Evolutionary conservation across 2,113 vertebrate species (phyloP).

Genomic region (Eptesicus fuscus): DNA sequence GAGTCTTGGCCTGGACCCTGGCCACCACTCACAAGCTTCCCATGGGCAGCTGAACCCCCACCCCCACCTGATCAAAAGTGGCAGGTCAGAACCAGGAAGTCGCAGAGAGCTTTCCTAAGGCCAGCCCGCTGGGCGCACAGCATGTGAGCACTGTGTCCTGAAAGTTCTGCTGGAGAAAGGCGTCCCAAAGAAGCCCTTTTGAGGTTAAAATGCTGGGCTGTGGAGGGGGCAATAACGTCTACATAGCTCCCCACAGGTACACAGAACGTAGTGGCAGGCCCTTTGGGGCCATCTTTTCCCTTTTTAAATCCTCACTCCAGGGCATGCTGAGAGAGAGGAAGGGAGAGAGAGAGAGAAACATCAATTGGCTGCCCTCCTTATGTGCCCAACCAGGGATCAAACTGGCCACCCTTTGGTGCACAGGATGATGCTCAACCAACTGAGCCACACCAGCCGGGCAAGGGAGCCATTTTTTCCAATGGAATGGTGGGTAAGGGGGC

Average conservation of each 20-base stretch:
- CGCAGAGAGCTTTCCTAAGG: background rate
- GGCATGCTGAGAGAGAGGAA: too few species aligned
- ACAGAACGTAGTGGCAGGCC: fast-evolving
- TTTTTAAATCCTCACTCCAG: background rate
- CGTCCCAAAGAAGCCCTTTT: fast-evolving
- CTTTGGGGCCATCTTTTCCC: background rate
- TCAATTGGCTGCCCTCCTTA: too few species aligned
- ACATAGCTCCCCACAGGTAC: background rate
- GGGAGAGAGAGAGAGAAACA: too few species aligned
- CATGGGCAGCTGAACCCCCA: background rate
- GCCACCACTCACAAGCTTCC: background rate
- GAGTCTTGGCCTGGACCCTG: background rate
- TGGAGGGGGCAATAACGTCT: background rate
- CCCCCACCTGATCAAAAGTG: background rate
- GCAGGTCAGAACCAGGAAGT: background rate
- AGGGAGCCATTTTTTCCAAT: background rate
- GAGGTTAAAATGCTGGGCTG: fast-evolving
- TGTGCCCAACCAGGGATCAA: too few species aligned
- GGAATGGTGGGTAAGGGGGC: background rate
- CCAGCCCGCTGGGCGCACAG: too few species aligned
- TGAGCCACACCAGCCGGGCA: background rate
- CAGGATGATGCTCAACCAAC: background rate
- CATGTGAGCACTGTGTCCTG: background rate
- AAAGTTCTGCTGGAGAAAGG: too few species aligned
- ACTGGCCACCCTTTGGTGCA: background rate